phyloP scores from a whole-genome alignment of 2,888 invertebrate species.

The Automeris io region DNA sequence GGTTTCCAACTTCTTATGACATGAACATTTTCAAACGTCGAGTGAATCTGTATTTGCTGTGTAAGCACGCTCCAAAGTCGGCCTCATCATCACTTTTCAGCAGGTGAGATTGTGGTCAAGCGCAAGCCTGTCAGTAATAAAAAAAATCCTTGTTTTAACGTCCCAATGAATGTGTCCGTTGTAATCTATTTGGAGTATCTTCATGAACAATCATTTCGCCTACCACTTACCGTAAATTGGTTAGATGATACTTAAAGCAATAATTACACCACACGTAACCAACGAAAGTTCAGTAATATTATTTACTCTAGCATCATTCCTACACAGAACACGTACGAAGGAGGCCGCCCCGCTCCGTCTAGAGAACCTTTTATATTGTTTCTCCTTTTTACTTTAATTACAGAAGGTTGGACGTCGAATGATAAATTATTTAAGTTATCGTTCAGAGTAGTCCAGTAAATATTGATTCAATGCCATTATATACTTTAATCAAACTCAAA shows the following conservation, averaged over 20 bases:
- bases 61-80: no score
- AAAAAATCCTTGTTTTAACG: no score
- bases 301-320: slow-evolving; percentile 30
- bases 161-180: no score
- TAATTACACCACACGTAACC: slow-evolving; percentile 22
- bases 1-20: no score
- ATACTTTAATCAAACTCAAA: no score
- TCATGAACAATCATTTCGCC: no score
- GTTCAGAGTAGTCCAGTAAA: slow-evolving; percentile 14
- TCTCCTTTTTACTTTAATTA: slow-evolving; percentile 48
- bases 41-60: no score
- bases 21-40: no score
- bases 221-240: slow-evolving; percentile 1
- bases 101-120: no score
- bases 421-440: slow-evolving; percentile 32
- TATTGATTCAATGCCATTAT: not conserved
- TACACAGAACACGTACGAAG: slow-evolving; percentile 39
- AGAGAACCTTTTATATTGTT: slow-evolving; percentile 35
- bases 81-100: no score
- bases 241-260: slow-evolving; percentile 6
- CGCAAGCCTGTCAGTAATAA: no score
- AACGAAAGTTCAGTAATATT: slow-evolving; percentile 23
- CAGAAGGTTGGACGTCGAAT: slow-evolving; percentile 29
- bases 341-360: slow-evolving; percentile 29
- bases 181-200: no score